These are phyloP conservation scores for Dinocampus coccinellae DNA, from an alignment of 2,888 invertebrate species.

Conservation along the genomic window DNA sequence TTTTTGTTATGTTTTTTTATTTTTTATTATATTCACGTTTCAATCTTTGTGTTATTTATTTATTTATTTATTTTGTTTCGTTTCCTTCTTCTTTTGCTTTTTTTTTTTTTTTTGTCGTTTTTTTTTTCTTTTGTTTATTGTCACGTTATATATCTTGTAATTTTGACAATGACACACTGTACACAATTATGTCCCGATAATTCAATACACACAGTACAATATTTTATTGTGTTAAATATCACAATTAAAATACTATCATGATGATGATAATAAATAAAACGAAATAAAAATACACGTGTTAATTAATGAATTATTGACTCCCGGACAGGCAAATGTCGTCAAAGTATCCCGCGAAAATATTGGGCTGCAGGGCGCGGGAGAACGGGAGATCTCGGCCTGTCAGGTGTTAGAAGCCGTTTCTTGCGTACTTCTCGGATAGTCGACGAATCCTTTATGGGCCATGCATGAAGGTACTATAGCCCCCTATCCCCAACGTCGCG, in stretches of 20 bases:
- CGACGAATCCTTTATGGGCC: constrained; percentile 89
- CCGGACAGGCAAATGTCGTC: constrained; percentile 26
- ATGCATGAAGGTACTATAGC: constrained; percentile 88
- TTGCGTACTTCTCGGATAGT: constrained; percentile 76
- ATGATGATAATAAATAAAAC: not conserved
- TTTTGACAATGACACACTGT: not conserved
- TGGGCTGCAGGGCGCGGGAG: constrained; percentile 46
- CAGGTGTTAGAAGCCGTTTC: constrained; percentile 70
- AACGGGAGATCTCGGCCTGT: constrained; percentile 62
- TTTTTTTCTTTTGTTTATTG: not conserved
- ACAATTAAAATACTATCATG: not conserved
- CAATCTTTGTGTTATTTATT: not conserved
- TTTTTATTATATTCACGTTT: no score
- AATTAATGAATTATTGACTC: constrained; percentile 10
- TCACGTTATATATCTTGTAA: not conserved
- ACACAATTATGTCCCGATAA: not conserved
- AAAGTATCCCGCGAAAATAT: constrained; percentile 40
- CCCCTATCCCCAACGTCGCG: constrained; percentile 82
- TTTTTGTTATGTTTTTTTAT: no score
- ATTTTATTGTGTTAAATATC: not conserved
- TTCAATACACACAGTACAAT: constrained; percentile 3
- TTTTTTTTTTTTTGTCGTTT: no score
- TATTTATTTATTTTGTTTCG: not conserved
- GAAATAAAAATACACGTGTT: no score
- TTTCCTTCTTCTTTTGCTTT: no score